Evolutionary conservation across 1,140 invertebrate genomes (phyloP), one percentile per base, ranked within the genome.

Genomic region (Rhagoletis pomonella): DNA sequence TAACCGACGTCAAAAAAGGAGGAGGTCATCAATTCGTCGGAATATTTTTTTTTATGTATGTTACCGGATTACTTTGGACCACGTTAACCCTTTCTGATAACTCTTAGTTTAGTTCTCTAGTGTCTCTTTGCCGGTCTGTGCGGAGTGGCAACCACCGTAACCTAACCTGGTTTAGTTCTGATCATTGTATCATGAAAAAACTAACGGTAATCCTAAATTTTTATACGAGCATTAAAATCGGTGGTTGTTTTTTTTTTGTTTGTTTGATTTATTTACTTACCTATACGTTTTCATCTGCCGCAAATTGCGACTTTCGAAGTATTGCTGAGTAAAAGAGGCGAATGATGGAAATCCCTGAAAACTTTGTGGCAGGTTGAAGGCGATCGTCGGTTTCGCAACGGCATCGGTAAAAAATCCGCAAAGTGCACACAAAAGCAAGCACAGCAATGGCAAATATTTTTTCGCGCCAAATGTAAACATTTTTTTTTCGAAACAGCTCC

Each of bases 241-340:
- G 12, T 62, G n/a, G 9, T 62, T 62, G 12, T 62, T 14, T 62
- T 62, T 62, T 62, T 62, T 62, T 14, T 17, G 60, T 62, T 62
- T 62, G n/a, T 62, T 62, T 1, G 6, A 29, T 73, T 73, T n/a
- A 39, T 14, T 44, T 65, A 87, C 91, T 93, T 87, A 93, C 92
- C 92, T 93, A 88, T 93, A 93, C 2, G 90, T 91, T 89, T 93
- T 93, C 92, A 93, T 93, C 90, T 92, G 92, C 0, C 91, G 89
- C 39, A 90, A 85, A 86, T 90, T 92, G 47, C 92, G 89, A 88
- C 92, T 90, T 39, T 92, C 91, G 87, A 93, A 91, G 60, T 92
- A 91, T 87, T 93, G 90, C 84, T 93, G 92, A n/a, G 92, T 93
- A 29, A 93, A 91, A 17, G 92, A 91, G 39, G 91, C 89, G 39